Evolutionary conservation across 2,113 vertebrate genomes (phyloP).

Genomic region (Phrynosoma blainvillii): DNA sequence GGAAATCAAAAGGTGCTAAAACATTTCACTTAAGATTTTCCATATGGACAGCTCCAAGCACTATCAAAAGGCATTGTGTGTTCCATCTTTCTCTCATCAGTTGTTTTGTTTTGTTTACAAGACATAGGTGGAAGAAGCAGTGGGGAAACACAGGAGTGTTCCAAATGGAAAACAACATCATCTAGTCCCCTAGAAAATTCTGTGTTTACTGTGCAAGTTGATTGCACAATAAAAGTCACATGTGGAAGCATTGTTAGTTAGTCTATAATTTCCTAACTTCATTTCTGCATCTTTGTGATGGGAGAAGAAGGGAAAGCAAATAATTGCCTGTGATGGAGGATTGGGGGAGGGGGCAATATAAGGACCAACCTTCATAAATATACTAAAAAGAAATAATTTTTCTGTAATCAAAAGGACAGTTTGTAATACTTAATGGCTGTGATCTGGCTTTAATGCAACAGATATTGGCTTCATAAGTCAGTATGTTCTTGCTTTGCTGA

Average conservation of each 20-base stretch:
- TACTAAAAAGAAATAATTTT: not conserved
- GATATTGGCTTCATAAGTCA: not conserved
- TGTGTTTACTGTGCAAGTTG: not conserved
- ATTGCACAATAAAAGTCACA: not conserved
- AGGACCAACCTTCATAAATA: not conserved
- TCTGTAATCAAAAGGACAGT: not conserved
- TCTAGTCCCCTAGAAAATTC: not conserved
- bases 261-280: no score
- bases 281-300: not conserved
- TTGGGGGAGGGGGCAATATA: not conserved
- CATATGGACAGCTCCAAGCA: not conserved
- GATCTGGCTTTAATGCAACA: constrained; percentile 17
- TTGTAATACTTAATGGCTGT: not conserved
- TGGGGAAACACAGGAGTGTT: not conserved
- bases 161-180: not conserved
- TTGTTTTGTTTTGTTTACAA: not conserved
- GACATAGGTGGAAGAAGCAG: not conserved
- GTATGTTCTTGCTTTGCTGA: not conserved
- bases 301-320: not conserved
- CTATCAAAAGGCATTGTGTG: not conserved
- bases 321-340: not conserved
- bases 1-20: constrained; percentile 20
- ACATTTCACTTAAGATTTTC: constrained; percentile 7
- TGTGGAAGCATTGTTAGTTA: not conserved
- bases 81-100: not conserved